Evolutionary conservation across 92 coral and sea anemone genomes (phyloP).

Genomic region (Galaxea fascicularis): DNA sequence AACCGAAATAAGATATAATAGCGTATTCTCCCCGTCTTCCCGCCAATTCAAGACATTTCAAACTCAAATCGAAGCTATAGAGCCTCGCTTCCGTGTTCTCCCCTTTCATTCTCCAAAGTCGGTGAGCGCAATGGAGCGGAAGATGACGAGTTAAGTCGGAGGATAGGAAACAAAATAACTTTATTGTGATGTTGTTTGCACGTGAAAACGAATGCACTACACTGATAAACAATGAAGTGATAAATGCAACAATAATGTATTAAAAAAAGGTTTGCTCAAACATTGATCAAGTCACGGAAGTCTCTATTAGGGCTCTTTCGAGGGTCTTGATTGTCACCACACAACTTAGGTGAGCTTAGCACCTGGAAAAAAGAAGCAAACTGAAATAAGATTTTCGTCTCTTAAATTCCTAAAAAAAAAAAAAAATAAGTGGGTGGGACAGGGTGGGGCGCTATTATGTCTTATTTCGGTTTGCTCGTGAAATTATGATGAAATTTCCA

Average conservation of each 20-base stretch:
- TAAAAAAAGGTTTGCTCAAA: neutral
- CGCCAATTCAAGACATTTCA: constrained; percentile 20
- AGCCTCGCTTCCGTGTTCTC: neutral
- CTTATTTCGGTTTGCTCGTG: too few species aligned
- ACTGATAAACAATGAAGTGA: neutral
- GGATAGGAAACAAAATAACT: neutral
- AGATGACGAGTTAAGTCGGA: neutral
- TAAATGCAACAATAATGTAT: neutral
- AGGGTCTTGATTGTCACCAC: neutral
- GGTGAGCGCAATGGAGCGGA: constrained; percentile 3
- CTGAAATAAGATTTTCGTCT: constrained; percentile 54
- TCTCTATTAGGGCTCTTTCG: neutral
- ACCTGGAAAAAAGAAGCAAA: constrained; percentile 36
- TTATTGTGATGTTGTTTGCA: neutral
- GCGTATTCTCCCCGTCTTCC: constrained; percentile 39
- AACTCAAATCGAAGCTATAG: constrained; percentile 18
- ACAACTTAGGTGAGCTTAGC: constrained; percentile 17
- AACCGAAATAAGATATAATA: constrained; percentile 51
- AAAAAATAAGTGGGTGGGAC: neutral
- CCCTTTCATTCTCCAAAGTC: constrained; percentile 28
- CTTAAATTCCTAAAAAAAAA: too few species aligned
- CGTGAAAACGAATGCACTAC: neutral
- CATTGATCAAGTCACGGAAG: too few species aligned
- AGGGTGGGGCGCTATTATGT: constrained; percentile 63
- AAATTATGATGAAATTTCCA: constrained; percentile 69